Base-by-base conservation (phyloP, 2,797 vertebrate species). In the Schizopygopsis pylzovi region DNA sequence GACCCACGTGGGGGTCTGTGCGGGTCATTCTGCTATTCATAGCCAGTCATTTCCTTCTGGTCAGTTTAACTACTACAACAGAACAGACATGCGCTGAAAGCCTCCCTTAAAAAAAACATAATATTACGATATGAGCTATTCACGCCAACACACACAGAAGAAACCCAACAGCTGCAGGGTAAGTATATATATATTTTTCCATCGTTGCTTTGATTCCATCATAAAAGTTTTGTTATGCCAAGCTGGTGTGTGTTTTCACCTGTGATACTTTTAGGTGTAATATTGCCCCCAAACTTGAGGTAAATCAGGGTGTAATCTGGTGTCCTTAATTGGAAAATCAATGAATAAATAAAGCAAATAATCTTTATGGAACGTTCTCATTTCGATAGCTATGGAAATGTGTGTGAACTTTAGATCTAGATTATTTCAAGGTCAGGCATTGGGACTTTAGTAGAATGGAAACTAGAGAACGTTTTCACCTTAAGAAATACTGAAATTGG, bases 1-100 rank as follows among this genome's bases (percentile, higher is more conserved):
- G 71, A 67, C 84, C 89, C 84, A 72, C 77, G 84, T 73, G 88
- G 87, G 88, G 87, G 87, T 92, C 25, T 91, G 77, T 47, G 83
- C 85, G 92, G 91, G 92, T 93, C 87, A 92, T 91, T 89, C 85
- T 91, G 90, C 95, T 95, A 95, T 96, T 95, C 93, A 95, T 95
- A 95, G 94, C 92, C 83, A 88, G 86, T 87, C 73, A 20, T 68
- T 82, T 70, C 43, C 75, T 72, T 43, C 4, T 20, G 22, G 39
- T 47, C 68, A 80, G 41, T 43, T 43, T 43, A 43, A 43, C 41
- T 43, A 43, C 41, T 43, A 43, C 41, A 43, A 43, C 41, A 9
- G 39, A 82, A 43, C 41, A 9, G 39, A 82, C 61, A 54, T 20
- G 2, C 18, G 16, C 8, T 39, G 49, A 71, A 61, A 45, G 25